A percentile compares a stretch with the other conserved stretches of the same genome.
These are phyloP conservation scores for Otis tarda DNA, from an alignment of 2,113 vertebrate species.

Conservation along the genomic window DNA sequence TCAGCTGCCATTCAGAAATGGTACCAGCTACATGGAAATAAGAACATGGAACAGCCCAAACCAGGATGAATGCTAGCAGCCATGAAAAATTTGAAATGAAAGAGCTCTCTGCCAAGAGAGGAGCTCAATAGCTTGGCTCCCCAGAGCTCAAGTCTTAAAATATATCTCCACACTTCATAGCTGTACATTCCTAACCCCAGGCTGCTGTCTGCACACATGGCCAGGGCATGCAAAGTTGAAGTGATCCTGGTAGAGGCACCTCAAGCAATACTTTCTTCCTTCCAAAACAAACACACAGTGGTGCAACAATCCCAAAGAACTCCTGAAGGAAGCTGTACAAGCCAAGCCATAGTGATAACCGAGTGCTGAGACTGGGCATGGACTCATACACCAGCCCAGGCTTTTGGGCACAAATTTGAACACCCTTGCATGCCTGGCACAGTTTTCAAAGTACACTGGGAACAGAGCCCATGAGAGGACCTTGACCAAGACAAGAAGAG, in stretches of 20 bases:
- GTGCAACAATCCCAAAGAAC: neutral
- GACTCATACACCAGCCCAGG: neutral
- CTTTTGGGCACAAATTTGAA: neutral
- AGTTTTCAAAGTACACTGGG: neutral
- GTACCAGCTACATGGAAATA: neutral
- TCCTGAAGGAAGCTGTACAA: neutral
- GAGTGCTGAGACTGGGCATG: neutral
- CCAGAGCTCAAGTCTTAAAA: conserved; percentile 40
- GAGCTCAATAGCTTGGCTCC: neutral
- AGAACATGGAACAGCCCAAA: conserved; percentile 16
- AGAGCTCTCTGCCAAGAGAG: conserved; percentile 12
- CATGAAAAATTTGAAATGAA: neutral
- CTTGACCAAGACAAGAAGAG: neutral
- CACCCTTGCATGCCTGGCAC: neutral
- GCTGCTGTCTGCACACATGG: neutral
- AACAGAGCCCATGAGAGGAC: neutral
- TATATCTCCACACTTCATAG: neutral
- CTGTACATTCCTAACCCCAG: neutral
- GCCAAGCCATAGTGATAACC: neutral
- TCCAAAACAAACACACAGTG: neutral
- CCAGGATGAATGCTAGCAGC: neutral
- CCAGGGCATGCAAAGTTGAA: neutral
- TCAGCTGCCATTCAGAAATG: neutral
- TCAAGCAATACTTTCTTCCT: neutral
- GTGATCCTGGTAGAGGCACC: neutral